phyloP scores from a whole-genome alignment of 2,888 invertebrate species.

The Synergus japonicus region DNA sequence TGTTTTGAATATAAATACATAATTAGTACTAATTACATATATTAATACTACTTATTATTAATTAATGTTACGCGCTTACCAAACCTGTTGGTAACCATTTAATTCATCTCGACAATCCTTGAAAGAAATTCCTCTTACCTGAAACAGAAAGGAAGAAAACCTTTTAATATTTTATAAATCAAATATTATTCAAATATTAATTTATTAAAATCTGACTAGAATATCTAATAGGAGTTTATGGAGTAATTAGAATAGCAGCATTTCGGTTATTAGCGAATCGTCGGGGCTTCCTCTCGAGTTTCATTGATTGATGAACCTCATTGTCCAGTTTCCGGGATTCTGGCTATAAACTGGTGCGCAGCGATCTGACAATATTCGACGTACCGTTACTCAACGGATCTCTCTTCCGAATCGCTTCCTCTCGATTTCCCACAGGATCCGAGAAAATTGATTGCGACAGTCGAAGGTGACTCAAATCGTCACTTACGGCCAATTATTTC shows the following conservation, averaged over 20 bases:
- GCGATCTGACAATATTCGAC: constrained; percentile 40
- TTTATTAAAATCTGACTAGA: too few relatives aligned
- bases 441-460: constrained; percentile 39
- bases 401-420: constrained; percentile 35
- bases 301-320: constrained; percentile 48
- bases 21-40: too few relatives aligned
- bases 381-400: constrained; percentile 38
- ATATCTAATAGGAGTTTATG: background rate
- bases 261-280: constrained; percentile 48
- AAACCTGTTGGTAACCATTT: too few relatives aligned
- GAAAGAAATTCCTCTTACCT: too few relatives aligned
- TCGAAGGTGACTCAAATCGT: constrained; percentile 35
- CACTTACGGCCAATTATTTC: constrained; percentile 37
- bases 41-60: too few relatives aligned
- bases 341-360: constrained; percentile 35
- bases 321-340: constrained; percentile 46
- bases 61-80: too few relatives aligned
- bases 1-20: too few relatives aligned
- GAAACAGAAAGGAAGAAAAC: too few relatives aligned
- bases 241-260: background rate
- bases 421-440: constrained; percentile 37
- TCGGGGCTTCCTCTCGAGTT: constrained; percentile 44
- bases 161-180: too few relatives aligned
- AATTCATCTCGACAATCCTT: too few relatives aligned
- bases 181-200: too few relatives aligned